Evolutionary conservation across 2,888 invertebrate genomes (phyloP), one percentile per base, ranked within the genome.

Genomic region (Encarsia formosa): DNA sequence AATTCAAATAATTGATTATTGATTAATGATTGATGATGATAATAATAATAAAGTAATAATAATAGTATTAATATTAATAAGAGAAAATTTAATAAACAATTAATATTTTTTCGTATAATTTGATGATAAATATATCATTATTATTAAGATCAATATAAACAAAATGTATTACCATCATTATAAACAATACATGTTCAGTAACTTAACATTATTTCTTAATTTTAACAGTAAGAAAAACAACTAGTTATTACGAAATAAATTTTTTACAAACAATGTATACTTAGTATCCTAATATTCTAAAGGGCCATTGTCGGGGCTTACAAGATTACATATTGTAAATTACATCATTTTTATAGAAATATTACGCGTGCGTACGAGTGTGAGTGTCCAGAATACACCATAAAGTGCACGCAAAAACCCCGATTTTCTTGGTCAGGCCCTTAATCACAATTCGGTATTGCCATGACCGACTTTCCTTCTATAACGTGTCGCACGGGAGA

Each of bases 151-250:
- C 41, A 38, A 16, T 48, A 49, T 35, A 45, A 52, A 47, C 51
- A 46, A 45, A 41, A 37, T 32, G 26, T 29, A 24, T 34, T n/a
- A 32, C 34, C 18, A 34, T 31, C 31, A 46, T 41, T 47, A 47
- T 47, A 52, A 52, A 52, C 52, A 52, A 52, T 52, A 43, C 24
- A 52, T 41, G 43, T 52, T 48, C 16, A 47, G 46, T 41, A 53
- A 49, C 44, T 49, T 60, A 63, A 59, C 57, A 57, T 59, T 26
- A 8, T 58, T 59, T 60, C 59, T 61, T 58, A 63, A 60, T 55
- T 51, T 58, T 52, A 59, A 64, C 58, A 55, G 61, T 61, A 57
- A 58, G 60, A 59, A 59, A 57, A 61, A 62, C 64, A 63, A 65
- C 62, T 13, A 26, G 43, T 49, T 34, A 54, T 54, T 54, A 46